These are phyloP conservation scores for Seriola rivoliana DNA, from an alignment of 2,113 vertebrate species.

Conservation along the genomic window DNA sequence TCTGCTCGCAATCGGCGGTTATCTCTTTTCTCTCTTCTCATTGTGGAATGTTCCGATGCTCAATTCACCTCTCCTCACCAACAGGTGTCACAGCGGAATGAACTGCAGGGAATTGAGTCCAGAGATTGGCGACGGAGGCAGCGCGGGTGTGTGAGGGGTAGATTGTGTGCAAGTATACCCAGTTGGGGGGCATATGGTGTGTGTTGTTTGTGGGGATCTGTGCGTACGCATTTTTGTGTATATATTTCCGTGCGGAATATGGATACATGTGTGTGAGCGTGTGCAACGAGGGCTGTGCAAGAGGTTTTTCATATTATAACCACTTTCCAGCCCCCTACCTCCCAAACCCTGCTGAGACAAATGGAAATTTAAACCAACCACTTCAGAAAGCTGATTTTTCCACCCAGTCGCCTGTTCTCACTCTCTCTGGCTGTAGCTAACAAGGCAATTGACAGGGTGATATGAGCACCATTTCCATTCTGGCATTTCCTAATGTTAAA, in stretches of 20 bases:
- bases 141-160: conserved; percentile 19
- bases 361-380: conserved; percentile 72
- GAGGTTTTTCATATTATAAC: conserved; percentile 50
- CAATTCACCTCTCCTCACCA: conserved; percentile 60
- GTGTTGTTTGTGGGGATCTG: not conserved
- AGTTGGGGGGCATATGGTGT: conserved; percentile 13
- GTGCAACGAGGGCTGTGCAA: conserved; percentile 20
- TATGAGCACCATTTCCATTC: conserved; percentile 77
- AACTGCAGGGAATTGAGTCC: conserved; percentile 68
- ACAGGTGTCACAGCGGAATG: conserved; percentile 71
- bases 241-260: conserved; percentile 14
- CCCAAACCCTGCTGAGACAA: conserved; percentile 62
- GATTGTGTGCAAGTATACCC: conserved; percentile 39
- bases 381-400: conserved; percentile 64
- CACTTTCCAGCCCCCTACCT: conserved; percentile 54
- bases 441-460: conserved; percentile 80
- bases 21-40: conserved; percentile 63
- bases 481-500: conserved; percentile 82
- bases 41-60: conserved; percentile 59
- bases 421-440: conserved; percentile 69
- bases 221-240: conserved; percentile 1
- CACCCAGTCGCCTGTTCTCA: conserved; percentile 52
- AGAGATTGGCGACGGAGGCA: conserved; percentile 43
- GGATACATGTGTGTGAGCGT: conserved; percentile 15
- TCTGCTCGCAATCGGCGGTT: conserved; percentile 46